Conservation (phyloP, 2,113 vertebrate genomes). For the Sitta europaea region DNA sequence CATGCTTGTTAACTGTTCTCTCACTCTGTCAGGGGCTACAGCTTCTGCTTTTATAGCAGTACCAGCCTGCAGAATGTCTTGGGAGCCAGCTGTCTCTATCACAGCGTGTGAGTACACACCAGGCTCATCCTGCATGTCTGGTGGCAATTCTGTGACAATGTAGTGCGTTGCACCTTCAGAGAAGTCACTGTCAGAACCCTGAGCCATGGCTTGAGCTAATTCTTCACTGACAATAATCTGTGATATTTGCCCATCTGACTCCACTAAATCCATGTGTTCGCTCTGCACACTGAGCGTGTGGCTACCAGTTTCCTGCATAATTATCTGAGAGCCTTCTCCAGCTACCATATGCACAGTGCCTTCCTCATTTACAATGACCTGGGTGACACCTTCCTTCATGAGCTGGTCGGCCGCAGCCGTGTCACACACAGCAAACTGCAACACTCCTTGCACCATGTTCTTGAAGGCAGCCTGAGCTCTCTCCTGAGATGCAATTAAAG, state of each 20-base stretch:
- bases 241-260: conserved; percentile 70
- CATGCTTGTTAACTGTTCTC: conserved; percentile 77
- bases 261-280: conserved; percentile 68
- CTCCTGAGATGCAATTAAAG: conserved; percentile 67
- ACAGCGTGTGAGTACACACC: conserved; percentile 76
- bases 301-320: conserved; percentile 75
- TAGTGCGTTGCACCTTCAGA: conserved; percentile 85
- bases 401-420: conserved; percentile 79
- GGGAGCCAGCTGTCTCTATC: conserved; percentile 61
- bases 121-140: conserved; percentile 78
- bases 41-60: conserved; percentile 28
- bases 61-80: conserved; percentile 64
- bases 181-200: conserved; percentile 54
- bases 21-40: not conserved
- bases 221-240: conserved; percentile 81
- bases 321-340: conserved; percentile 74
- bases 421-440: conserved; percentile 87
- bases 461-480: conserved; percentile 73
- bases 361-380: conserved; percentile 92
- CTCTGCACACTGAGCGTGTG: conserved; percentile 61
- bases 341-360: conserved; percentile 83
- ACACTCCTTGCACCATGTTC: conserved; percentile 87
- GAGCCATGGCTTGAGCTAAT: conserved; percentile 77
- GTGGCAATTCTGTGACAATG: conserved; percentile 91
- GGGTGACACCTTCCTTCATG: conserved; percentile 90